Evolutionary conservation across 2,888 invertebrate genomes (phyloP).

Genomic region (Petrolisthes manimaculis): DNA sequence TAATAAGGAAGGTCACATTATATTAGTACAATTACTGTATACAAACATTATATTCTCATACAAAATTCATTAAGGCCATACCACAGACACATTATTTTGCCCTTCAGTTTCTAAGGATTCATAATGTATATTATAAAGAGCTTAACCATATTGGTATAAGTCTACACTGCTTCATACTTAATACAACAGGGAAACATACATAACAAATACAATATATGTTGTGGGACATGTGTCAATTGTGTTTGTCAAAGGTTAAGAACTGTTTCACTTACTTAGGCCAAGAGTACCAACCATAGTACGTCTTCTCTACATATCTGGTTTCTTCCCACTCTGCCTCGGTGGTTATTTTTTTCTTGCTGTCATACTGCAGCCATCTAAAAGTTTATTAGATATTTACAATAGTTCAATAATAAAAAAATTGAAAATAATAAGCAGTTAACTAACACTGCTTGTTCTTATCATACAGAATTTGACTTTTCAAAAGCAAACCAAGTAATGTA

Average conservation of each 20-base stretch:
- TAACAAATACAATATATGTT: background rate
- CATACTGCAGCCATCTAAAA: conserved; percentile 79
- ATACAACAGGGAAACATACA: background rate
- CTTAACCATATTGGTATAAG: background rate
- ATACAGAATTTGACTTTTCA: too few relatives aligned
- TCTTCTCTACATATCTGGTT: conserved; percentile 79
- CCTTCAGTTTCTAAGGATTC: too few relatives aligned
- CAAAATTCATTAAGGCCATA: too few relatives aligned
- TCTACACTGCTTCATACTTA: background rate
- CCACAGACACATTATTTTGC: too few relatives aligned
- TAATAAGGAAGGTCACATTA: too few relatives aligned
- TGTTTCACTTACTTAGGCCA: conserved; percentile 71
- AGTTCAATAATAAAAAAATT: too few relatives aligned
- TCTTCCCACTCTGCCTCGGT: conserved; percentile 82
- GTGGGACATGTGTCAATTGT: background rate
- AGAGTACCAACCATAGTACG: conserved; percentile 74
- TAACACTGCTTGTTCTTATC: too few relatives aligned
- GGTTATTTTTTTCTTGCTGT: conserved; percentile 75
- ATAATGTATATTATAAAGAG: background rate
- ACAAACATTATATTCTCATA: too few relatives aligned
- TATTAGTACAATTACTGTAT: too few relatives aligned
- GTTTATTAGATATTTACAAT: background rate
- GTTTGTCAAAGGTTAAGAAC: background rate
- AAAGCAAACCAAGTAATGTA: too few relatives aligned
- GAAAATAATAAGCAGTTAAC: too few relatives aligned